Evolutionary conservation across 2,797 vertebrate species (phyloP), one percentile per base, ranked within the genome.

Genomic region (Setipinna tenuifilis): DNA sequence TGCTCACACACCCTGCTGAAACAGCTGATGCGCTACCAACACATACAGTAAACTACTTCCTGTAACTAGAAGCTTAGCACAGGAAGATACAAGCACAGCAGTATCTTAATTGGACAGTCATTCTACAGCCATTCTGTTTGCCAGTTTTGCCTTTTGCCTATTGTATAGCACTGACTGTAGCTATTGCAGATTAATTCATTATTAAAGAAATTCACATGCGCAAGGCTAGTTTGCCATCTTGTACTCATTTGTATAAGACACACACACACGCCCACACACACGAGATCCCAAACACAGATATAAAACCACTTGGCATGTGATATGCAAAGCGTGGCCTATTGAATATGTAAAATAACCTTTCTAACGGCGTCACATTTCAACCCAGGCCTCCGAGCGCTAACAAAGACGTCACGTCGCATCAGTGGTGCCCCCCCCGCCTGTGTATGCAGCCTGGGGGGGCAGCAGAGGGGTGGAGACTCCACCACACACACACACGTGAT

Each of bases 331-430:
- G 16, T 6, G 31, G 12, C 16, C 28, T 41, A 31, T 35, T 75
- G 68, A 75, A 75, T 75, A 75, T 75, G 68, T 35, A 75, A 35
- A 28, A 75, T 35, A 75, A 75, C 68, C 68, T 75, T 75, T 75
- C 35, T 31, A 75, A 75, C 28, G 31, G 14, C 14, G 3, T 17
- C 68, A 35, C 31, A 75, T 75, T 75, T 75, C 28, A 75, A 75
- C 25, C 23, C 35, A 75, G 25, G 17, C 28, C 68, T 75, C 28
- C 14, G 14, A 75, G 68, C 25, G 68, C 68, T 75, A 16, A 75
- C 68, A 75, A 75, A 75, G 28, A 35, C 68, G 28, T 75, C 68
- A 75, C 68, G 35, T 41, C 2, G 1, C 28, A 35, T 19, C 31
- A 75, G 65, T 31, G 65, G 3, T 16, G 25, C 62, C 25, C n/a